phyloP scores from a whole-genome alignment of 2,797 vertebrate genomes.

The Hydrolagus colliei region DNA sequence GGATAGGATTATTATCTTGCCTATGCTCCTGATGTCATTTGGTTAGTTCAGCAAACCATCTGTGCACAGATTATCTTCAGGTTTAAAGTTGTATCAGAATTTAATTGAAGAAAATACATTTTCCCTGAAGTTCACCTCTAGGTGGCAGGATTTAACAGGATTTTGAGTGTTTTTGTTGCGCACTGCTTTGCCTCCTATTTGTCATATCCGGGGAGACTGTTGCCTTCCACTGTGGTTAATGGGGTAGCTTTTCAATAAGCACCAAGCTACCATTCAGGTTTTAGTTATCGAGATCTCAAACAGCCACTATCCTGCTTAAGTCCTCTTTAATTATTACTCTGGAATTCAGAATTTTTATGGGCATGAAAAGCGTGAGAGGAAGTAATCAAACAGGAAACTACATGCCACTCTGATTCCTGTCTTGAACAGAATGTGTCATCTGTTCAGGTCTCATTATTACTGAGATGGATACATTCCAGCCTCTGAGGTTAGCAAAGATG shows the following conservation, averaged over 20 bases:
- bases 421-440: not conserved
- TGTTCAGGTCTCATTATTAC: conserved; percentile 16
- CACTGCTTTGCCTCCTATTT: not conserved
- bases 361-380: not conserved
- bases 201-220: not conserved
- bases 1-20: no score
- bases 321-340: not conserved
- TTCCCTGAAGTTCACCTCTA: not conserved
- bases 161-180: no score
- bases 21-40: no score
- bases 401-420: not conserved
- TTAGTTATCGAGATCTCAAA: no score
- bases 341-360: not conserved
- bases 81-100: no score
- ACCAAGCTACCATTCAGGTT: no score
- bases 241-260: no score
- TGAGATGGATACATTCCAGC: not conserved
- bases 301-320: not conserved
- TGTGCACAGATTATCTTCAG: no score
- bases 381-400: not conserved
- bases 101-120: not conserved
- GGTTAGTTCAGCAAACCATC: no score
- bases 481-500: not conserved
- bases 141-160: conserved; percentile 11
- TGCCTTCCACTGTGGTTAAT: not conserved